Conservation (phyloP, 2,113 vertebrate genomes). For the Pluvialis apricaria region DNA sequence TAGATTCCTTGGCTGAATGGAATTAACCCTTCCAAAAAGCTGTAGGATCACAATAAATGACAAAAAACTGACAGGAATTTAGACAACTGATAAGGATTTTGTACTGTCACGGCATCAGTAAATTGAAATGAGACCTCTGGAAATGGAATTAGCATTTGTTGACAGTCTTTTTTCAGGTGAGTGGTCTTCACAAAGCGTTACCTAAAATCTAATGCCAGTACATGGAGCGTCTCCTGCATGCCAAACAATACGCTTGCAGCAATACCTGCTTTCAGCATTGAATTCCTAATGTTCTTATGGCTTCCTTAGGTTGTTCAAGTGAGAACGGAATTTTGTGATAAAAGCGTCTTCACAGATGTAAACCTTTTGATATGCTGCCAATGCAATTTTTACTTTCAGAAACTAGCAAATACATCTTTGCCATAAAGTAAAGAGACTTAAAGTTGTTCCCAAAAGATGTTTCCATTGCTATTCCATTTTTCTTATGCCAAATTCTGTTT, state of each 20-base stretch:
- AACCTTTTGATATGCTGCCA: conserved; percentile 4
- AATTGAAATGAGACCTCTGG: background rate
- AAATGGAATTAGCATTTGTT: background rate
- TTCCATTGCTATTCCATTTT: background rate
- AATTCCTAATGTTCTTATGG: background rate
- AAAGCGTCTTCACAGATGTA: background rate
- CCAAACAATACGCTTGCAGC: background rate
- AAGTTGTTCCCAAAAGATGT: background rate
- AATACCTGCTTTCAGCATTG: background rate
- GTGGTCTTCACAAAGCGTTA: background rate
- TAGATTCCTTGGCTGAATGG: background rate
- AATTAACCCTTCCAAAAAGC: background rate
- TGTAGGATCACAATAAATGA: background rate
- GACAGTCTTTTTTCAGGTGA: background rate
- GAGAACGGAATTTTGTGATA: background rate
- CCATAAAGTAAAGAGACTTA: background rate
- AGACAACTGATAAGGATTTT: background rate
- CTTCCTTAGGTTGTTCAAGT: background rate
- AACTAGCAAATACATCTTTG: background rate
- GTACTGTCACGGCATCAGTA: background rate
- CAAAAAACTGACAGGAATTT: background rate
- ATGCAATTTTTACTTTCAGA: conserved; percentile 12
- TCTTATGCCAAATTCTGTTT: background rate
- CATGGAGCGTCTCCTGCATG: background rate
- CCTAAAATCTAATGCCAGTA: background rate